Base-by-base conservation (phyloP, 2,797 vertebrate genomes). In the Xerus rutilus region DNA sequence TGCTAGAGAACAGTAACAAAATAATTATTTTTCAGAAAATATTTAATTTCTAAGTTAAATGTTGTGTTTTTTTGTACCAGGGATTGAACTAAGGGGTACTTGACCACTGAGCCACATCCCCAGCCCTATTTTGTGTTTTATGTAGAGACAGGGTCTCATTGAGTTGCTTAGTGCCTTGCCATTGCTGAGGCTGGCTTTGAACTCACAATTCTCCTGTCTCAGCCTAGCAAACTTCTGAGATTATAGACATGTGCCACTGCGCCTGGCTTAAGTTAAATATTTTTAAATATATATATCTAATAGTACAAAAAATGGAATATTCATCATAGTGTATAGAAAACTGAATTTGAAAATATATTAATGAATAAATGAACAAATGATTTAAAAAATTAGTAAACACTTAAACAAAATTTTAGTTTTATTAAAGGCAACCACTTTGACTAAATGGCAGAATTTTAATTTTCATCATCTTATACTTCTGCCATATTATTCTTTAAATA, bases 41-140 rank as follows among this genome's bases (percentile, higher is more conserved):
- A 98, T 94, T 98, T 97, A 96, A 97, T 98, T 98, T 97, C 97
- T 96, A 96, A 97, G 97, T 97, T 97, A 87, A 96, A 97, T 97
- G 97, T 97, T 98, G 97, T 96, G 94, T 39, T 39, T 39, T 39
- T 39, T 39, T 39, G 39, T 39, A 39, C 39, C 39, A 39, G 39
- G 39, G 39, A 39, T 39, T 39, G 39, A 39, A 39, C 39, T 39
- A 2, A 39, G 39, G 39, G 39, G 39, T 3, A 39, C 39, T 39
- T 3, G 39, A 39, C 39, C 39, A 39, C 39, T 39, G 3, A 39
- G 39, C 39, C 39, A 39, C 2, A 39, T 39, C 39, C 39, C 39
- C 39, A 39, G 2, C 39, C 39, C 39, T 39, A 39, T 39, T 39
- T 39, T 39, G 39, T 39, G 39, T 39, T 3, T 39, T 39, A 39